phyloP scores from a whole-genome alignment of 2,888 invertebrate species.

The Lasioglossum lativentre region DNA sequence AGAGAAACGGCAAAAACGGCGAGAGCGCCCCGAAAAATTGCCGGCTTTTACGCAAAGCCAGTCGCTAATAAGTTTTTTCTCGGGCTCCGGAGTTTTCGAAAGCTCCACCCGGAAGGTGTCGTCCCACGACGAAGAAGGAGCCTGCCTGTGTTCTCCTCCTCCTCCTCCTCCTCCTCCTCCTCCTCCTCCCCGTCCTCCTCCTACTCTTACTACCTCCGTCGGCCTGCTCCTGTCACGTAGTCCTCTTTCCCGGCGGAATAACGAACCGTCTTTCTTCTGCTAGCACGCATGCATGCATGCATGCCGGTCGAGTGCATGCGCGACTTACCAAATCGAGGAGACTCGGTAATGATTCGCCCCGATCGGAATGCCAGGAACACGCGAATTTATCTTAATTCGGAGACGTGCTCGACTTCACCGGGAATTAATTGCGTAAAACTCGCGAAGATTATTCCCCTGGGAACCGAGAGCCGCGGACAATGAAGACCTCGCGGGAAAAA shows the following conservation, averaged over 20 bases:
- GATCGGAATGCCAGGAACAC: conserved; percentile 27
- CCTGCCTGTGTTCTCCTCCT: neutral
- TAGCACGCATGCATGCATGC: conserved; percentile 16
- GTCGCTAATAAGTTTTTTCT: conserved; percentile 26
- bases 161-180: neutral
- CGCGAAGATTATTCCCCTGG: conserved; percentile 18
- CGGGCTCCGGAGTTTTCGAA: conserved; percentile 25
- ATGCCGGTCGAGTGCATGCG: conserved; percentile 52
- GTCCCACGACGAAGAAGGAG: conserved; percentile 16
- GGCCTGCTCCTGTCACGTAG: conserved; percentile 45
- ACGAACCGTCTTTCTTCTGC: conserved; percentile 49
- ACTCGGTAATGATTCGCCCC: conserved; percentile 43
- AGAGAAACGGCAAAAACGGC: neutral
- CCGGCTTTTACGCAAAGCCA: conserved; percentile 35
- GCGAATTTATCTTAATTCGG: conserved; percentile 52
- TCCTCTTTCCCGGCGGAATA: conserved; percentile 44
- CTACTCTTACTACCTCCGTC: neutral
- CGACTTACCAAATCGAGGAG: conserved; percentile 57
- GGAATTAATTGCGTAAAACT: conserved; percentile 26
- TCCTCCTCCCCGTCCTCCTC: too few relatives aligned
- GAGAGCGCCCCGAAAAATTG: neutral
- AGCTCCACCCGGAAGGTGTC: conserved; percentile 50
- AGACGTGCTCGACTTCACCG: conserved; percentile 38
- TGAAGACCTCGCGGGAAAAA: neutral
- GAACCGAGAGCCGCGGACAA: neutral